Evolutionary conservation across 2,888 invertebrate species (phyloP).

Genomic region (Frankliniella intonsa): DNA sequence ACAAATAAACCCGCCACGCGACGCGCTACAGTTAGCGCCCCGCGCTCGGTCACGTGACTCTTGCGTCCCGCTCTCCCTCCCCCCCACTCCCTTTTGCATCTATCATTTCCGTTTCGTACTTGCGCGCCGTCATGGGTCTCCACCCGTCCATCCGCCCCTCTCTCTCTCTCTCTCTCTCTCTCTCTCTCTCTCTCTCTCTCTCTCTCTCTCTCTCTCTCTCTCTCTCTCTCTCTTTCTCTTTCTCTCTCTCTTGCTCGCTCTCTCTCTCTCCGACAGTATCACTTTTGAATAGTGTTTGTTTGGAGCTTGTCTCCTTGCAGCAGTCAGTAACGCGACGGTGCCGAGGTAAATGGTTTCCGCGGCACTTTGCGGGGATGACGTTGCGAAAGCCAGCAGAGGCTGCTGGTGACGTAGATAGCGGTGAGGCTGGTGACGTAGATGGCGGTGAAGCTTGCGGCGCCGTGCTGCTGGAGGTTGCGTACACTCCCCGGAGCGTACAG

Average conservation of each 20-base stretch:
- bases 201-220: not conserved
- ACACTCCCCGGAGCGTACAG: too few relatives aligned
- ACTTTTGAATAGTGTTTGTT: too few relatives aligned
- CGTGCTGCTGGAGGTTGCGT: too few relatives aligned
- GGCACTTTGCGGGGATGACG: too few relatives aligned
- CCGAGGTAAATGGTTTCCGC: too few relatives aligned
- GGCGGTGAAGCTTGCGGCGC: too few relatives aligned
- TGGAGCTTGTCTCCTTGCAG: too few relatives aligned
- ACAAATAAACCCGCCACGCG: conserved; percentile 14
- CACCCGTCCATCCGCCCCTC: not conserved
- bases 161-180: conserved; percentile 13
- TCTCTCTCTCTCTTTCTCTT: not conserved
- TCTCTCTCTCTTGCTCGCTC: not conserved
- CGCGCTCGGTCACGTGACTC: not conserved
- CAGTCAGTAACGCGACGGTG: too few relatives aligned
- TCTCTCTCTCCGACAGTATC: too few relatives aligned
- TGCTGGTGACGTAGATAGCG: too few relatives aligned
- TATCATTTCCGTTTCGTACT: not conserved
- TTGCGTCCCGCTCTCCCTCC: not conserved
- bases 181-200: conserved; percentile 8
- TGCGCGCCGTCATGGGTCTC: not conserved
- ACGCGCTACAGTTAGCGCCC: not conserved
- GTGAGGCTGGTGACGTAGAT: too few relatives aligned
- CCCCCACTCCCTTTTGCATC: not conserved
- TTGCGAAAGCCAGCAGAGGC: too few relatives aligned